A percentile compares a stretch with the other conserved stretches of the same genome.
Evolutionary conservation across 2,888 invertebrate genomes (phyloP).

Genomic region (Timandra comae): DNA sequence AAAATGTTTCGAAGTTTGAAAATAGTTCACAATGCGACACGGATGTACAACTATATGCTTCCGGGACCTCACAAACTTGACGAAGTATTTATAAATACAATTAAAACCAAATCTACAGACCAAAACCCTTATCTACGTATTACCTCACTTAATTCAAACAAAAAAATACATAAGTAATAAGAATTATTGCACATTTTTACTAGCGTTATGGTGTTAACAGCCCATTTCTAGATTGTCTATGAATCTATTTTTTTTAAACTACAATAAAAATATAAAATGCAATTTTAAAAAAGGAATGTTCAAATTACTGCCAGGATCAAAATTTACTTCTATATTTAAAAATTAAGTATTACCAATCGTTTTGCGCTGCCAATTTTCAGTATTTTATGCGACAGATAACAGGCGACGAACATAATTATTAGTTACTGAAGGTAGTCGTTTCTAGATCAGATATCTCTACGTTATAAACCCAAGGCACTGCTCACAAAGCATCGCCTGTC

Average conservation of each 20-base stretch:
- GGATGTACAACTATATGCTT: too few relatives aligned
- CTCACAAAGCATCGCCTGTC: conserved; percentile 6
- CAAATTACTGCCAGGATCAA: conserved; percentile 21
- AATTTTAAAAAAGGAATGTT: conserved; percentile 58
- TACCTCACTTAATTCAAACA: too few relatives aligned
- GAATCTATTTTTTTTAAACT: conserved; percentile 39
- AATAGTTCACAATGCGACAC: conserved; percentile 20
- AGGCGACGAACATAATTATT: conserved; percentile 1
- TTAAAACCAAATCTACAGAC: conserved; percentile 24
- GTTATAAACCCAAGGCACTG: conserved; percentile 7
- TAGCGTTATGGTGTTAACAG: conserved; percentile 40
- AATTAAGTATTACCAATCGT: conserved; percentile 12
- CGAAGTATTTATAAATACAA: conserved; percentile 16
- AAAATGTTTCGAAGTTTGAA: too few relatives aligned
- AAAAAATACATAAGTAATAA: conserved; percentile 41
- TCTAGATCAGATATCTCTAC: conserved; percentile 3
- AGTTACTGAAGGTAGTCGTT: conserved; percentile 3
- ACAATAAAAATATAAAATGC: conserved; percentile 51
- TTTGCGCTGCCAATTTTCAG: conserved; percentile 34
- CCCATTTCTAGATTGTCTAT: conserved; percentile 61
- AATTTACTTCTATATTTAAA: conserved; percentile 10
- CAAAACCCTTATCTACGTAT: conserved; percentile 49
- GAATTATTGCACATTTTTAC: conserved; percentile 25
- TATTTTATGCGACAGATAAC: conserved; percentile 14
- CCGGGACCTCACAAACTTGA: conserved; percentile 5